Base-by-base conservation (phyloP, 2,113 vertebrate species). In the Anguilla rostrata region DNA sequence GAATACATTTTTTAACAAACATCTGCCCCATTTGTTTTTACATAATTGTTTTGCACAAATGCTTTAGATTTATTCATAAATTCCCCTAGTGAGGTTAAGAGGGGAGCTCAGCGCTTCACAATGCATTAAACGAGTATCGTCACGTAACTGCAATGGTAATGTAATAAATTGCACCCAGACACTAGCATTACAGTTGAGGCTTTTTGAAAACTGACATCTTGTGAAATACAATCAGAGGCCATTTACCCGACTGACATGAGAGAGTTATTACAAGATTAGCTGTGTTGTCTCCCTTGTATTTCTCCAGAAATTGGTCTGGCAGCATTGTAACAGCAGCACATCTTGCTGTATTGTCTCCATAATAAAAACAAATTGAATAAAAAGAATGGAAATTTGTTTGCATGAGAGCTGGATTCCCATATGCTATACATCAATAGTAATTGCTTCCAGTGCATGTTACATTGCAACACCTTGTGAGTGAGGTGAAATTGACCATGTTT, bases 41-140 rank as follows among this genome's bases (percentile, higher is more conserved):
- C 86, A 89, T 86, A 87, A 57, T 63, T 82, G 84, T 88, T 89
- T 83, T 86, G 86, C 84, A 83, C 86, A 91, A 90, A 90, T 90
- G 88, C 79, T 86, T 46, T 85, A 86, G 88, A 87, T 85, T 85
- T 84, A 49, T 60, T 88, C 20, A 26, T 79, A 88, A 82, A 84
- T 46, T 80, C 89, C 84, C 79, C 16, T 46, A 86, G n/a, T 57
- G 84, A 78, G 26, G 85, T 85, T 14, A n/a, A 85, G 43, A 71
- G 85, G 29, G 82, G 86, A 82, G 46, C 40, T 82, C 53, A 86
- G 82, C 84, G 83, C 84, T 81, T 85, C 82, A 86, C 18, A 8
- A 83, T 60, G 83, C 53, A 88, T 87, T 83, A 88, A 81, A 22
- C 41, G 84, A 90, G 71, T 78, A 85, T 84, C 20, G 81, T 84